phyloP scores from a whole-genome alignment of 2,113 vertebrate species.

The Uropsilus gracilis region DNA sequence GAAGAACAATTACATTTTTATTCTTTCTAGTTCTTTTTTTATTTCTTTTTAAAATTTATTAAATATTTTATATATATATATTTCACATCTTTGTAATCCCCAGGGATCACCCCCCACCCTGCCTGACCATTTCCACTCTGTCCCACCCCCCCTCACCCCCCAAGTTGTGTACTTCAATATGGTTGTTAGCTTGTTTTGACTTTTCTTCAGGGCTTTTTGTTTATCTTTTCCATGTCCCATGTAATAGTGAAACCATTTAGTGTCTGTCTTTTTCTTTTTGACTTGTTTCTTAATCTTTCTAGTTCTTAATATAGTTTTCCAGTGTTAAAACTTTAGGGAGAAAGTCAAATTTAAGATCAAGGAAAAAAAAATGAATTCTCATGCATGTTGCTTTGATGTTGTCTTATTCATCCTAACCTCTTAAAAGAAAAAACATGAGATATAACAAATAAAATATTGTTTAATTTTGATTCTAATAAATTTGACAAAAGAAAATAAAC shows the following conservation, averaged over 20 bases:
- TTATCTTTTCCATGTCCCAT: too few species aligned
- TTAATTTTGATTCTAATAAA: constrained; percentile 47
- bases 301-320: not conserved
- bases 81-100: too few species aligned
- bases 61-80: too few species aligned
- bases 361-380: not conserved
- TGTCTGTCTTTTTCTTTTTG: too few species aligned
- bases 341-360: constrained; percentile 46
- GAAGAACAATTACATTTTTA: constrained; percentile 34
- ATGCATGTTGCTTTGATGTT: not conserved
- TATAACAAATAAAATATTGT: constrained; percentile 26
- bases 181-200: too few species aligned
- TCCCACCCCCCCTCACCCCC: too few species aligned
- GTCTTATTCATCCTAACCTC: not conserved
- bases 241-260: too few species aligned
- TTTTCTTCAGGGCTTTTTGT: too few species aligned
- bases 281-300: not conserved
- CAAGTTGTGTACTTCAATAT: too few species aligned
- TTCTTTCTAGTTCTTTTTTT: not conserved
- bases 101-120: too few species aligned
- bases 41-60: too few species aligned
- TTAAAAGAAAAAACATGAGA: constrained; percentile 23
- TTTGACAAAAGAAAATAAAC: constrained; percentile 37
- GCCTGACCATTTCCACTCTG: too few species aligned
- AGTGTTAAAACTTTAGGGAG: not conserved